phyloP scores from a whole-genome alignment of 2,113 vertebrate species.

The Paraplagusia blochii region DNA sequence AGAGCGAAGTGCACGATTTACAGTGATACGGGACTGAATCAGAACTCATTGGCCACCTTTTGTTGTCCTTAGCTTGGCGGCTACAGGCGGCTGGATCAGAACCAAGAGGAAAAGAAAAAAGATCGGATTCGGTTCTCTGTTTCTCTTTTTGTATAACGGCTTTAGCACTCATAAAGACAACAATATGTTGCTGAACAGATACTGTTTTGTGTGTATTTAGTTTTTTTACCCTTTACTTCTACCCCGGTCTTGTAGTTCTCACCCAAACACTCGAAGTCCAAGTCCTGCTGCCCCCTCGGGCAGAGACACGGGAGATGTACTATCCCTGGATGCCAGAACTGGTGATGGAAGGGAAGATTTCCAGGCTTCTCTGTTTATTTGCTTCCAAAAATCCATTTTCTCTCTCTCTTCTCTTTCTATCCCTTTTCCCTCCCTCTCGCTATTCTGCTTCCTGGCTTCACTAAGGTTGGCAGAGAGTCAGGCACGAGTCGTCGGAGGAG shows the following conservation, averaged over 20 bases:
- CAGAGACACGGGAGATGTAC: slow-evolving; percentile 40
- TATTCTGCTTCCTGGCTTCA: slow-evolving; percentile 59
- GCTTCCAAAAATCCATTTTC: slow-evolving; percentile 62
- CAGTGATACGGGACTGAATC: slow-evolving; percentile 26
- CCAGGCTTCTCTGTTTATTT: slow-evolving; percentile 60
- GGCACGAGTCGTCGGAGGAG: slow-evolving; percentile 68
- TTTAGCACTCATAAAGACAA: slow-evolving; percentile 37
- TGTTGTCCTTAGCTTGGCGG: slow-evolving; percentile 42
- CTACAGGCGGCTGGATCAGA: slow-evolving; percentile 47
- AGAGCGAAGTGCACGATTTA: slow-evolving; percentile 32
- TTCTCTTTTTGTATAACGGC: slow-evolving; percentile 31
- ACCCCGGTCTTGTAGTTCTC: slow-evolving; percentile 47
- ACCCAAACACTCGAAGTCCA: slow-evolving; percentile 54
- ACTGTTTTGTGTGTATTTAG: slow-evolving; percentile 38
- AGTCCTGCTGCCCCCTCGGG: slow-evolving; percentile 48
- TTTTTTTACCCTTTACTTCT: slow-evolving; percentile 40
- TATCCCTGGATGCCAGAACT: slow-evolving; percentile 54
- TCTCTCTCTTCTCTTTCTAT: slow-evolving; percentile 45
- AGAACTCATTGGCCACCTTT: slow-evolving; percentile 54
- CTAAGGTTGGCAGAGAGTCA: slow-evolving; percentile 71
- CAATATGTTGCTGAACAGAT: slow-evolving; percentile 42
- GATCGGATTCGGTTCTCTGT: slow-evolving; percentile 30
- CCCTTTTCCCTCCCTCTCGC: slow-evolving; percentile 55
- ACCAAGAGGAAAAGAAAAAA: slow-evolving; percentile 31
- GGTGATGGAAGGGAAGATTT: slow-evolving; percentile 60